A percentile compares a stretch with the other conserved stretches of the same genome.
Evolutionary conservation across 2,113 vertebrate species (phyloP).

Genomic region (Nansenia antarctica): DNA sequence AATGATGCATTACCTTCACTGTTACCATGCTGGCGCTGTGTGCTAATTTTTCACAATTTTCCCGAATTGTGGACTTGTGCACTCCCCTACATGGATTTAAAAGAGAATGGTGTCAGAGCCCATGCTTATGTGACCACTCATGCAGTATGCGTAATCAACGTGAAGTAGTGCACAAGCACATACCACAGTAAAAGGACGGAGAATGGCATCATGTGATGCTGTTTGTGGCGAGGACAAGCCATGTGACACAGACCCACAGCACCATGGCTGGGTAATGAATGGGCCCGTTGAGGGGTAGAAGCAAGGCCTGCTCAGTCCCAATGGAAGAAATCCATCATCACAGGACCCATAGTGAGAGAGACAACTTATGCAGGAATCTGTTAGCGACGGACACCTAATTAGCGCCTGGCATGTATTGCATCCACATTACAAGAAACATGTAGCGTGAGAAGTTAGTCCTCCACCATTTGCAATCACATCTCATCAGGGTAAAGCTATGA

Average conservation of each 20-base stretch:
- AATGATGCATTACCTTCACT: slow-evolving; percentile 10
- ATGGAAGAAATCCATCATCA: slow-evolving; percentile 10
- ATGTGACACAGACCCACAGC: slow-evolving; percentile 43
- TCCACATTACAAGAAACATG: slow-evolving; percentile 35
- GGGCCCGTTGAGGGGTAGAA: not conserved
- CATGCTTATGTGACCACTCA: no score
- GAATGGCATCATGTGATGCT: slow-evolving; percentile 49
- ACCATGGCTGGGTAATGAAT: slow-evolving; percentile 35
- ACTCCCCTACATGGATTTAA: no score
- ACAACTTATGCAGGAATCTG: slow-evolving; percentile 30
- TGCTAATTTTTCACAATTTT: no score
- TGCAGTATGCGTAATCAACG: no score
- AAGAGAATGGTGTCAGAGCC: no score
- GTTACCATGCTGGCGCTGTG: no score
- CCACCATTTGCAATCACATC: slow-evolving; percentile 26
- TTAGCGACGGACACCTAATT: slow-evolving; percentile 51
- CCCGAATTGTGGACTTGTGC: no score
- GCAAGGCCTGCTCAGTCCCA: slow-evolving; percentile 31
- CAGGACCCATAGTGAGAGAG: not conserved
- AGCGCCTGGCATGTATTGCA: slow-evolving; percentile 38
- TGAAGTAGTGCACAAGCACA: no score
- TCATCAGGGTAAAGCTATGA: slow-evolving; percentile 33
- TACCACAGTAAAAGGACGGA: slow-evolving; percentile 25
- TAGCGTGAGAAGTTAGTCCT: slow-evolving; percentile 33
- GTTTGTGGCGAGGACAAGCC: slow-evolving; percentile 40